Base-by-base conservation (phyloP, 2,888 invertebrate genomes). In the Papilio elwesi region DNA sequence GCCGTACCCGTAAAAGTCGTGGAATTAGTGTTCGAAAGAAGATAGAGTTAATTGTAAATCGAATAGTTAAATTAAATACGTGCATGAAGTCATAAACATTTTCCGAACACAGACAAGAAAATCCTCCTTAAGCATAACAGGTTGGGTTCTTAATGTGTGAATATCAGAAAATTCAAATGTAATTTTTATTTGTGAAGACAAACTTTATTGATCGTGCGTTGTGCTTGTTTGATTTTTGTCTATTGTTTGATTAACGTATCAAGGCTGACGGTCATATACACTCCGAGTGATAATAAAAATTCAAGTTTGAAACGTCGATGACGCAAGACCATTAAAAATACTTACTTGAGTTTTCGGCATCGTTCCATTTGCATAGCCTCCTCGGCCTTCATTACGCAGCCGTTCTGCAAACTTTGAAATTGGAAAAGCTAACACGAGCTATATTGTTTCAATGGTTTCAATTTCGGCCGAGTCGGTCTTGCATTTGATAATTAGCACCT, bases 401-500 rank as follows among this genome's bases (percentile, higher is more conserved):
- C 87, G 91, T 92, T 93, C 92, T 82, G 93, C 93, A 93, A 93
- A 92, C 93, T 91, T 89, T 85, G 88, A 87, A 92, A 93, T 93
- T 93, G 90, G 85, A 88, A 93, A 92, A 89, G 90, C 88, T 87
- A 93, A 93, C 91, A 93, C 82, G 79, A 82, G 85, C 85, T 82
- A 88, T 92, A 92, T 93, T 93, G 93, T 93, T 93, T 93, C 92
- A 92, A 91, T 90, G 88, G 90, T 88, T 93, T 91, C 91, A 91
- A 92, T 92, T 91, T 92, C 85, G 88, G 90, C 87, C 86, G 83
- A 87, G 87, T 85, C 86, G 87, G 85, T 90, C 91, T 92, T 91
- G 92, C 92, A 93, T 93, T 90, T 86, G 92, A 90, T 91, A 91
- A 92, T 93, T 93, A 93, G 89, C 93, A 92, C 93, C 92, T 93